Evolutionary conservation across 1,140 invertebrate genomes (phyloP), one percentile per base, ranked within the genome.

Genomic region (Drosophila kohkoa): DNA sequence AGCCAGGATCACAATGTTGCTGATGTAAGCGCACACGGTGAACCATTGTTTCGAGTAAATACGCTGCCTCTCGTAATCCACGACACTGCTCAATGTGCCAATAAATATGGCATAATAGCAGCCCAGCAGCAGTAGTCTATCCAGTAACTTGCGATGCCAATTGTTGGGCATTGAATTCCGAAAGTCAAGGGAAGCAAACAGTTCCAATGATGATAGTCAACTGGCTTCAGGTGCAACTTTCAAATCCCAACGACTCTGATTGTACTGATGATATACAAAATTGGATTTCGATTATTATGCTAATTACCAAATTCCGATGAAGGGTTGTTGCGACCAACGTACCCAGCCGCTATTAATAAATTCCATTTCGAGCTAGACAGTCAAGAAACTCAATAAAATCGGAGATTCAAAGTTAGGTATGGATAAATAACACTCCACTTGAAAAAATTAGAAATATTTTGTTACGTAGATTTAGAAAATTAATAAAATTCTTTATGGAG

Each of bases 61-160:
- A 25, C 67, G 11, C 3, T 38, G 16, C 25, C 13, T 16, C 46
- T 38, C 35, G 48, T 62, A 62, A 11, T 69, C 67, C 20, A 69
- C 67, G 32, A 69, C 35, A 13, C 4, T 52, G 46, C 46, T 69
- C n/a, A 69, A 45, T 2, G 58, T 69, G 6, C 67, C 67, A 43
- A 45, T 62, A 8, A 69, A 11, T 1, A 69, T 69, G 2, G 67
- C 62, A 11, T 69, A 69, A 35, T 43, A 60, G 15, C 49, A 69
- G 5, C 67, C 67, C 35, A 62, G 32, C 1, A 41, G 16, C 15
- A 69, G 25, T 28, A 62, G 35, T 43, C 35, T 43, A 13, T 69
- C 25, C 15, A 58, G 48, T 10, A 62, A 30, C 8, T 35, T 60
- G 1, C 67, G 43, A 16, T 52, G 67, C 58, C 67, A 62, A 25